Evolutionary conservation across 2,797 vertebrate species (phyloP), one percentile per base, ranked within the genome.

Genomic region (Echiichthys vipera): DNA sequence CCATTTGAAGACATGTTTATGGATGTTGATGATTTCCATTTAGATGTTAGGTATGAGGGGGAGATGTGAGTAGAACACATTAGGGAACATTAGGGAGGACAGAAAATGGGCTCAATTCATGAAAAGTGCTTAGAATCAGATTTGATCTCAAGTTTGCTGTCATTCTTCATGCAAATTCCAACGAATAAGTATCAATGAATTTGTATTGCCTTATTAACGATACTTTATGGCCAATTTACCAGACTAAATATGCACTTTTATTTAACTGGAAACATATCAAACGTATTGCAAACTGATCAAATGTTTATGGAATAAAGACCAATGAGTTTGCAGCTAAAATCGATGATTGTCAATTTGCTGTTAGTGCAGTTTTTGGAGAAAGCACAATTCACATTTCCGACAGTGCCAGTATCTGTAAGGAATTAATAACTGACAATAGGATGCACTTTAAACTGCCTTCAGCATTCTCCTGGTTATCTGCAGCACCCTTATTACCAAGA

Each of bases 1-100:
- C 88, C 91, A 93, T 90, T 92, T 90, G 88, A 92, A 88, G 84
- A 81, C 81, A 54, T 88, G 88, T 92, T 92, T 90, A 86, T 90
- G 83, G 77, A 80, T 84, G 78, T 57, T 74, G 73, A 70, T 64
- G 71, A 84, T 87, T 89, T 84, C 82, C 81, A 89, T 87, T 78
- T 82, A 75, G 85, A 85, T 91, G 71, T 73, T 73, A 71, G 65
- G 61, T 73, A 76, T 83, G 61, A 50, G 64, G 47, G 70, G 40
- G 55, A 55, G 57, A 69, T 74, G 74, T 70, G 72, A 80, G 78
- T 53, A 50, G 53, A 85, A 83, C 81, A 54, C 75, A 83, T 79
- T 54, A 62, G 29, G 50, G 39, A 61, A 70, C 74, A 81, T 75
- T 53, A 62, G 39, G 40, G 39, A 46, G 24, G 64, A 56, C 18